These are phyloP conservation scores for Lasiurus borealis DNA, from an alignment of 2,113 vertebrate species.

Conservation along the genomic window DNA sequence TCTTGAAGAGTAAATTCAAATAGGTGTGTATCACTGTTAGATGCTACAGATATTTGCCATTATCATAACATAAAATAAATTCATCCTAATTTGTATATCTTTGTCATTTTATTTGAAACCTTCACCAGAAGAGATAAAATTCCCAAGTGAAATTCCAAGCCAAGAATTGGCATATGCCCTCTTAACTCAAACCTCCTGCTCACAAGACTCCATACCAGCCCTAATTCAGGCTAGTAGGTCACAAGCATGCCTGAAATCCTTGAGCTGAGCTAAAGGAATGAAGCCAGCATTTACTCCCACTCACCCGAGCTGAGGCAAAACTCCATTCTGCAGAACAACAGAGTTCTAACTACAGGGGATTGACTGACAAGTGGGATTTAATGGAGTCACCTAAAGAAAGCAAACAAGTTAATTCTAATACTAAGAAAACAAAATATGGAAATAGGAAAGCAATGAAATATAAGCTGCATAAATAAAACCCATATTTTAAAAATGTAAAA, in stretches of 20 bases:
- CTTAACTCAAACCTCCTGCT: neutral
- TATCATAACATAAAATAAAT: neutral
- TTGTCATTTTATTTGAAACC: conserved; percentile 10
- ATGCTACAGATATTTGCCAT: neutral
- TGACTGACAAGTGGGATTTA: conserved; percentile 21
- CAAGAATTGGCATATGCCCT: neutral
- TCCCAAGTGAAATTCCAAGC: conserved; percentile 42
- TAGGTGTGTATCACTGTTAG: neutral
- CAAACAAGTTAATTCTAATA: conserved; percentile 35
- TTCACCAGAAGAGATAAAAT: conserved; percentile 37
- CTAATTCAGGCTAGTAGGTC: conserved; percentile 68
- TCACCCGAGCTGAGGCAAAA: conserved; percentile 45
- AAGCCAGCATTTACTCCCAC: conserved; percentile 62
- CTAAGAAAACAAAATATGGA: neutral
- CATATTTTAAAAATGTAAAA: neutral
- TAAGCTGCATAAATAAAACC: neutral
- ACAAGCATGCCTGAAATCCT: conserved; percentile 22
- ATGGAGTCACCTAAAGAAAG: neutral
- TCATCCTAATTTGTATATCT: neutral
- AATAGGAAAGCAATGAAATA: conserved; percentile 9
- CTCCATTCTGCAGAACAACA: conserved; percentile 11
- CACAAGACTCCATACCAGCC: neutral
- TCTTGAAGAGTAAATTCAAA: conserved; percentile 18
- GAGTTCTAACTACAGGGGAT: neutral
- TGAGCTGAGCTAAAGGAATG: conserved; percentile 15